A percentile compares a stretch with the other conserved stretches of the same genome.
Conservation (phyloP, 2,888 invertebrate species). For the Parapristionchus giblindavisi region DNA sequence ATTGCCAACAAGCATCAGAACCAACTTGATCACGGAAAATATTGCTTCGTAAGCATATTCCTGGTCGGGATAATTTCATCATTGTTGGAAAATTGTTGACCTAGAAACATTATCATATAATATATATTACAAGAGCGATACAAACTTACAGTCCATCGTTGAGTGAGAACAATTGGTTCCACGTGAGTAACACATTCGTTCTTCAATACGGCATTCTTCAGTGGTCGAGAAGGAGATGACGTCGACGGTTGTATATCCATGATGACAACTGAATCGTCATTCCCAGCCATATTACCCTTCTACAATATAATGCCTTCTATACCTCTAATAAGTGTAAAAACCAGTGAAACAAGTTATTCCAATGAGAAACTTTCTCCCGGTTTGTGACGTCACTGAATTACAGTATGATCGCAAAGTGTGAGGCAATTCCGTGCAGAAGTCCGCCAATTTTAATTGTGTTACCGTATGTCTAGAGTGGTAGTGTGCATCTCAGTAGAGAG, state of each 20-base stretch:
- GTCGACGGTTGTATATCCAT: conserved; percentile 32
- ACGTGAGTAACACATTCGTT: conserved; percentile 65
- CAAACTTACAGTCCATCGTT: conserved; percentile 66
- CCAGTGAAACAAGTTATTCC: no score
- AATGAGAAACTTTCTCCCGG: no score
- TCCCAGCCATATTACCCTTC: not conserved
- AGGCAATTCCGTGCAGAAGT: no score
- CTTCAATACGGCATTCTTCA: conserved; percentile 23
- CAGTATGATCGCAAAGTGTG: no score
- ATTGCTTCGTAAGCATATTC: conserved; percentile 67
- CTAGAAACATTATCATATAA: conserved; percentile 42
- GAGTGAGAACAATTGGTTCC: conserved; percentile 65
- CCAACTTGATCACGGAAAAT: conserved; percentile 52
- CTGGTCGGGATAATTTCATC: conserved; percentile 67
- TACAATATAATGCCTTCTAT: no score
- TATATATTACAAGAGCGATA: not conserved
- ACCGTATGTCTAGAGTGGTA: no score
- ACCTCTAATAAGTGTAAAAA: no score
- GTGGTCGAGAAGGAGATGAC: conserved; percentile 3
- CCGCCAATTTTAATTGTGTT: no score
- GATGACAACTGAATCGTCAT: not conserved
- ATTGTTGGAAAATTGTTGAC: conserved; percentile 66
- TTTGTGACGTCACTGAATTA: no score
- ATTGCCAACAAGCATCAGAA: conserved; percentile 68
- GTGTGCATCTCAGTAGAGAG: no score